Base-by-base conservation (phyloP, 2,888 invertebrate species). In the Andrena dorsata region DNA sequence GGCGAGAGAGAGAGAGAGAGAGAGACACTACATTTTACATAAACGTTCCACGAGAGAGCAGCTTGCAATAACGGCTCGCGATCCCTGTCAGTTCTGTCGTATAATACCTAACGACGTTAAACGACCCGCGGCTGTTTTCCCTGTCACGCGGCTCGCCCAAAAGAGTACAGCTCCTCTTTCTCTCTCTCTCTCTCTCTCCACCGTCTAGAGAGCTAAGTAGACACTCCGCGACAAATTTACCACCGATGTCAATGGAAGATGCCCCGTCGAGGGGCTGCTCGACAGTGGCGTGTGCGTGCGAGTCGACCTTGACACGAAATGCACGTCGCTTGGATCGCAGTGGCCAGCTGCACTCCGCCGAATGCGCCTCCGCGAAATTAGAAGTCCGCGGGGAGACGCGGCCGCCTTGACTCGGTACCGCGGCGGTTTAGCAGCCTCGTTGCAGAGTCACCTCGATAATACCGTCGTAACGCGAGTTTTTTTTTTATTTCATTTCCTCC, bases 21-120 rank as follows among this genome's bases (percentile, higher is more conserved):
- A n/a, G n/a, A n/a, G n/a, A n/a, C 82, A 66, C 71, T 58, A 65
- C 66, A 86, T 85, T 88, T 82, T 47, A 85, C 82, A 86, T 86
- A 85, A 86, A 85, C 73, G 82, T 81, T 76, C 63, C 32, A 61
- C 28, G 76, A 69, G 76, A 72, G 66, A 77, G 32, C 64, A 47
- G 69, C 26, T 35, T 26, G 60, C 60, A 66, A 58, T 71, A 61
- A 75, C 64, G 71, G 49, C 41, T 61, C 82, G n/a, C 51, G 56
- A 35, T 69, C 63, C 28, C 56, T 70, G 66, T 77, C 80, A 56
- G 60, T 51, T 28, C 28, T 20, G 23, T 26, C 65, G 47, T 28
- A 28, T 49, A 49, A 61, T 60, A 26, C 49, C 5, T 13, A n/a
- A 30, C 51, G 23, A 58, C 28, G 65, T 51, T 51, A 26, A 60